Percentiles rank a stretch among this genome's conserved stretches.
Evolutionary conservation across 2,113 vertebrate species (phyloP).

Genomic region (Elanus axillaris): DNA sequence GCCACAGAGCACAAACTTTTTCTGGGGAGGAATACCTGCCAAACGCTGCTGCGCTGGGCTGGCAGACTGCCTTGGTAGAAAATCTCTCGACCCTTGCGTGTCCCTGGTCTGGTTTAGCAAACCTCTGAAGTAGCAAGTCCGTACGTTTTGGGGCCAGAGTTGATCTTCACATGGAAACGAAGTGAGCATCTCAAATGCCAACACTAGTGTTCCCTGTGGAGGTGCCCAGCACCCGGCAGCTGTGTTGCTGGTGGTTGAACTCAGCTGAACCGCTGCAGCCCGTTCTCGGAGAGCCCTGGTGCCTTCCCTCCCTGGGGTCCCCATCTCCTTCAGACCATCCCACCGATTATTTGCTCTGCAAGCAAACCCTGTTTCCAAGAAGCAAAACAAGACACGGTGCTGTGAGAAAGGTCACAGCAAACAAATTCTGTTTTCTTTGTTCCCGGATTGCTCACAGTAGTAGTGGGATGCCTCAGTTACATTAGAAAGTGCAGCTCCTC

Average conservation of each 20-base stretch:
- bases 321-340: background rate
- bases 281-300: background rate
- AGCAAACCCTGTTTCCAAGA: background rate
- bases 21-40: background rate
- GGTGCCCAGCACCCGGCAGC: background rate
- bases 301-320: background rate
- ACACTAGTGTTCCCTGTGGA: background rate
- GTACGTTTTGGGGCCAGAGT: background rate
- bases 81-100: background rate
- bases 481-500: background rate
- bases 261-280: background rate
- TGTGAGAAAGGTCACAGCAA: background rate
- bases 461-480: background rate
- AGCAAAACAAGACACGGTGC: background rate
- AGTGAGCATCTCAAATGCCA: background rate
- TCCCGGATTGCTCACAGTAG: fast-evolving
- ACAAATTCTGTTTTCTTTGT: background rate
- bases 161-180: background rate
- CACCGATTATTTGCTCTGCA: background rate
- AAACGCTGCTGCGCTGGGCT: background rate
- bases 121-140: background rate
- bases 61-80: background rate
- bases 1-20: background rate
- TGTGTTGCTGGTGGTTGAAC: background rate
- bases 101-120: background rate